These are phyloP conservation scores for Myotis planiceps DNA, from an alignment of 2,797 vertebrate species.

Conservation along the genomic window DNA sequence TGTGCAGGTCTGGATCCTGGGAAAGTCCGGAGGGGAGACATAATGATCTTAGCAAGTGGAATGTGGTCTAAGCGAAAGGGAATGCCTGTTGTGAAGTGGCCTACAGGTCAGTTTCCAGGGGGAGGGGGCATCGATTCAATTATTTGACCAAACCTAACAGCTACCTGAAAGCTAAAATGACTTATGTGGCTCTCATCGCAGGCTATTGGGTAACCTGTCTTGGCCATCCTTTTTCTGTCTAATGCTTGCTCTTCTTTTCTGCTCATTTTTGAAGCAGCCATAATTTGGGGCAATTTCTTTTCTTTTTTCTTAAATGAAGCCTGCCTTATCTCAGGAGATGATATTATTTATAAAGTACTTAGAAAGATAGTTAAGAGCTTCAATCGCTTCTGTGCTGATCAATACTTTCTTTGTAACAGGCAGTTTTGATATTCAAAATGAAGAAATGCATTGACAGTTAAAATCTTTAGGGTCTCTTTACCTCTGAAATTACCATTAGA, in stretches of 20 bases:
- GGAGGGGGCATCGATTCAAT: too few species aligned
- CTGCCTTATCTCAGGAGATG: not conserved
- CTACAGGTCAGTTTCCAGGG: too few species aligned
- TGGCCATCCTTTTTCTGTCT: not conserved
- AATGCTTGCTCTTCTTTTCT: not conserved
- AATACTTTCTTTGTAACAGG: slow-evolving; percentile 1
- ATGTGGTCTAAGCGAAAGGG: too few species aligned
- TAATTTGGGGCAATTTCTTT: slow-evolving; percentile 8
- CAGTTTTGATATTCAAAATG: slow-evolving; percentile 36
- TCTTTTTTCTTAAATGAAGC: slow-evolving; percentile 40
- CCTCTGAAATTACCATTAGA: slow-evolving; percentile 32
- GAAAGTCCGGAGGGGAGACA: too few species aligned
- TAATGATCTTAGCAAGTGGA: too few species aligned
- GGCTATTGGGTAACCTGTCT: not conserved
- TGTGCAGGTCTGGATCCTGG: too few species aligned
- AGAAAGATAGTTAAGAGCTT: not conserved
- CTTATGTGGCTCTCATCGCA: not conserved
- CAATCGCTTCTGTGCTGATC: not conserved
- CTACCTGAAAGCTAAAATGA: not conserved
- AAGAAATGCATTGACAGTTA: slow-evolving; percentile 25
- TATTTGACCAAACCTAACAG: too few species aligned
- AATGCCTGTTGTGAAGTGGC: too few species aligned
- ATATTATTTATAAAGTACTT: slow-evolving; percentile 20
- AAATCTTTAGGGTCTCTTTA: not conserved
- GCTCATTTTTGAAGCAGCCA: not conserved